These are phyloP conservation scores for Silurus meridionalis DNA, from an alignment of 2,113 vertebrate species.

Conservation along the genomic window DNA sequence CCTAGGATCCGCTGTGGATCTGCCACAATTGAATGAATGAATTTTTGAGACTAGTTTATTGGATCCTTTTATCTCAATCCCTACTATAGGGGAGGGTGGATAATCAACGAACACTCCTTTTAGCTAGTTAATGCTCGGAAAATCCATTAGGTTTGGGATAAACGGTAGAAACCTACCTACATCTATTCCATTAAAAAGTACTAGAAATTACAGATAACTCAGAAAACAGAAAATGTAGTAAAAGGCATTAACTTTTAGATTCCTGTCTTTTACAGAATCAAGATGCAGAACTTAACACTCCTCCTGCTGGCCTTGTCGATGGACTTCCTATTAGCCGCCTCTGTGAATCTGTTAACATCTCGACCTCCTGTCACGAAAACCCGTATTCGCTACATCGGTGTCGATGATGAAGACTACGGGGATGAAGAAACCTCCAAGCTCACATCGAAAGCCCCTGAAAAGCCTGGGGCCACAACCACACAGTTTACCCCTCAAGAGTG, in stretches of 20 bases:
- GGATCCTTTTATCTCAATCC: too few relatives aligned
- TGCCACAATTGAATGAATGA: background rate
- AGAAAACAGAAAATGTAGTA: background rate
- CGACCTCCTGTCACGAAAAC: slow-evolving; percentile 48
- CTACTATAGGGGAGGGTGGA: too few relatives aligned
- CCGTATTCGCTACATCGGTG: slow-evolving; percentile 44
- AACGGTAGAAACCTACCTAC: background rate
- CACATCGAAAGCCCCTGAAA: background rate
- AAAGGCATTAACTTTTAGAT: background rate
- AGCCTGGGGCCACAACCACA: background rate
- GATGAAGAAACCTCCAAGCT: background rate
- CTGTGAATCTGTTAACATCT: slow-evolving; percentile 38
- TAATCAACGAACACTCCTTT: too few relatives aligned
- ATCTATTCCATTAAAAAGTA: background rate
- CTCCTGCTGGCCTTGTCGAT: slow-evolving; percentile 55
- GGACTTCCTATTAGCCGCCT: slow-evolving; percentile 29
- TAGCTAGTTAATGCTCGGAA: too few relatives aligned
- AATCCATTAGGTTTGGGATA: background rate
- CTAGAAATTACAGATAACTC: background rate
- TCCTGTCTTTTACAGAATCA: slow-evolving; percentile 25
- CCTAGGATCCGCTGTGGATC: background rate
- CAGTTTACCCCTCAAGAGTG: slow-evolving; percentile 43
- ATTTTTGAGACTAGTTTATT: background rate
- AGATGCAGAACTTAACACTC: slow-evolving; percentile 49
- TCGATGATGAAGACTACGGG: background rate